Evolutionary conservation across 1,140 invertebrate genomes (phyloP).

Genomic region (Drosophila persimilis): DNA sequence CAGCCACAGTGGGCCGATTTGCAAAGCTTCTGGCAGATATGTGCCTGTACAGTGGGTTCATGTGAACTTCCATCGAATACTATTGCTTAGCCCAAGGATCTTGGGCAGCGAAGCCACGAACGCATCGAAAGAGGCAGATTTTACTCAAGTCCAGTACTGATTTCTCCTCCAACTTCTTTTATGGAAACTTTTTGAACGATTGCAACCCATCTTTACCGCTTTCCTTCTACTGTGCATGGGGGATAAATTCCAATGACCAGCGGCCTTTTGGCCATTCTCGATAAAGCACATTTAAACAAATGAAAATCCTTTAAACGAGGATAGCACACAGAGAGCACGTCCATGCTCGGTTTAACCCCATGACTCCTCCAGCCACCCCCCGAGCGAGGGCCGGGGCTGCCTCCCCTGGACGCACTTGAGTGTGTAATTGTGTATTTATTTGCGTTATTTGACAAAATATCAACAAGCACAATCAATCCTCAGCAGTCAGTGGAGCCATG

Average conservation of each 20-base stretch:
- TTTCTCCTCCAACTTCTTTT: too few species aligned
- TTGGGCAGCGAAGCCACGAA: too few species aligned
- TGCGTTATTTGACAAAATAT: slow-evolving; percentile 82
- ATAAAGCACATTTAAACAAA: slow-evolving; percentile 81
- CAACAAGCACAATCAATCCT: slow-evolving; percentile 81
- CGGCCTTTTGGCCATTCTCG: slow-evolving; percentile 73
- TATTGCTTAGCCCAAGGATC: too few species aligned
- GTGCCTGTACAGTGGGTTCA: neutral
- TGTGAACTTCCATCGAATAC: too few species aligned
- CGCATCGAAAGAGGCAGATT: too few species aligned
- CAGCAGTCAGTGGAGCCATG: slow-evolving; percentile 56
- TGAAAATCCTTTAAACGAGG: slow-evolving; percentile 80
- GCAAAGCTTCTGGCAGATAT: neutral
- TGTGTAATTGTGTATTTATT: slow-evolving; percentile 82
- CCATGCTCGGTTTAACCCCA: slow-evolving; percentile 58
- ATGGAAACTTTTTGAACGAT: neutral
- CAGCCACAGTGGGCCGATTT: slow-evolving; percentile 62
- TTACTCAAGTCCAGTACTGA: too few species aligned
- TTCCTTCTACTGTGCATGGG: slow-evolving; percentile 33
- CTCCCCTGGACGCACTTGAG: slow-evolving; percentile 66
- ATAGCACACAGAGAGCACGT: slow-evolving; percentile 52
- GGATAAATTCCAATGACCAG: slow-evolving; percentile 45
- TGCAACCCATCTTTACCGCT: neutral
- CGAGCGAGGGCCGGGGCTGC: neutral
- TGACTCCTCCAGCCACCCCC: slow-evolving; percentile 40